Evolutionary conservation across 1,140 invertebrate genomes (phyloP), one percentile per base, ranked within the genome.

Genomic region (Eriocheir sinensis): DNA sequence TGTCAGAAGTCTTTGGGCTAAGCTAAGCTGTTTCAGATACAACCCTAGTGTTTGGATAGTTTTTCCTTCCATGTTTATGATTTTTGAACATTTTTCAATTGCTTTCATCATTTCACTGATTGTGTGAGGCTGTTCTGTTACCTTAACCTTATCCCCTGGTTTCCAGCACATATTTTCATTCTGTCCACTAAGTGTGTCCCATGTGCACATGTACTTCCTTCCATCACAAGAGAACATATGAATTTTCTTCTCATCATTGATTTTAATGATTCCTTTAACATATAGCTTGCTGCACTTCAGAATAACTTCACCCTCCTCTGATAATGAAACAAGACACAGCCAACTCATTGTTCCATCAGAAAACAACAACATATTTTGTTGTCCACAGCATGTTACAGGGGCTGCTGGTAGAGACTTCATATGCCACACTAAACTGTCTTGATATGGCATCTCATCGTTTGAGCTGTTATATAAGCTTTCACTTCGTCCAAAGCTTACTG

Each of bases 161-260:
- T 60, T 90, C 15, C 27, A 40, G 41, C 36, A 27, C 6, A 72
- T 48, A 44, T 4, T 38, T 38, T 44, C 60, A 60, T 72, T 72
- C 15, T 36, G 15, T 21, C 30, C 89, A 72, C 48, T 90, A 9
- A 89, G 88, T 12, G 53, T 53, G 44, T 89, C 53, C 88, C 88
- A 89, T 8, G 41, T 53, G 21, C 88, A 89, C 3, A 3, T 30
- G 36, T 89, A 89, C 17, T 32, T 48, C 53, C 89, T 53, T 9
- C 89, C 89, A 90, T 90, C 89, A 72, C 89, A 90, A 3, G 89
- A 72, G 0, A 60, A 2, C 89, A 90, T 90, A 36, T 90, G 21
- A 79, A 90, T 36, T 8, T 30, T 34, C 3, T 90, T 48, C 38
- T 90, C 44, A 90, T 36, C 32, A 44, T 30, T 34, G n/a, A 90